Conservation (phyloP, 2,888 invertebrate genomes). For the Pteria penguin region DNA sequence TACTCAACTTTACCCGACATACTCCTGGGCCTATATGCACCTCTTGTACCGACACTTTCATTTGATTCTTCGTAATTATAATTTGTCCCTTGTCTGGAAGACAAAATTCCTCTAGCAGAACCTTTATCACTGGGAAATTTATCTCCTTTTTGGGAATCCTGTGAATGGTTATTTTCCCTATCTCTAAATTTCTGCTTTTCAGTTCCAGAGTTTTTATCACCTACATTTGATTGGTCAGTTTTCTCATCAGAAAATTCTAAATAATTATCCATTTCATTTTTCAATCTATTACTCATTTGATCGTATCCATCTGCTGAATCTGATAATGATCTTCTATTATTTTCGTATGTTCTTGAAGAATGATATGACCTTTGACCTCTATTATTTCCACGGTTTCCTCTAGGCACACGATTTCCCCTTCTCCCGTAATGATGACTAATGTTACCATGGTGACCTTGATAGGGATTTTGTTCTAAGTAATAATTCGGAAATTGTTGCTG, state of each 20-base stretch:
- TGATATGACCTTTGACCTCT: slow-evolving; percentile 1
- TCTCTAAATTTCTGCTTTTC: neutral
- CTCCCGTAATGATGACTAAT: no score
- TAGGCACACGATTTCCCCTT: neutral
- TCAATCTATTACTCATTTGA: neutral
- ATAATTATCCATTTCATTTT: slow-evolving; percentile 9
- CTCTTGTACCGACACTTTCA: no score
- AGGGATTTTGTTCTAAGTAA: no score
- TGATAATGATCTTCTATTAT: neutral
- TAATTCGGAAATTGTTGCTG: no score
- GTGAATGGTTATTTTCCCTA: neutral
- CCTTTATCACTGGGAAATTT: neutral
- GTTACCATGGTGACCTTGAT: no score
- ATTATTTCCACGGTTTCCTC: neutral
- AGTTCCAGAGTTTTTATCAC: neutral
- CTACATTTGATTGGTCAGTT: neutral
- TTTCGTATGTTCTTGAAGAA: neutral
- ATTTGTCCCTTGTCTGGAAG: neutral
- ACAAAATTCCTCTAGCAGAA: neutral
- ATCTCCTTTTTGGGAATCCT: neutral
- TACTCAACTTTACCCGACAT: neutral
- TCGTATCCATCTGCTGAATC: neutral
- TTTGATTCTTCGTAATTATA: no score
- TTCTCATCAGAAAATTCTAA: neutral
- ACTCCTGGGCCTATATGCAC: no score